phyloP scores from a whole-genome alignment of 2,113 vertebrate species.

The Petromus typicus region DNA sequence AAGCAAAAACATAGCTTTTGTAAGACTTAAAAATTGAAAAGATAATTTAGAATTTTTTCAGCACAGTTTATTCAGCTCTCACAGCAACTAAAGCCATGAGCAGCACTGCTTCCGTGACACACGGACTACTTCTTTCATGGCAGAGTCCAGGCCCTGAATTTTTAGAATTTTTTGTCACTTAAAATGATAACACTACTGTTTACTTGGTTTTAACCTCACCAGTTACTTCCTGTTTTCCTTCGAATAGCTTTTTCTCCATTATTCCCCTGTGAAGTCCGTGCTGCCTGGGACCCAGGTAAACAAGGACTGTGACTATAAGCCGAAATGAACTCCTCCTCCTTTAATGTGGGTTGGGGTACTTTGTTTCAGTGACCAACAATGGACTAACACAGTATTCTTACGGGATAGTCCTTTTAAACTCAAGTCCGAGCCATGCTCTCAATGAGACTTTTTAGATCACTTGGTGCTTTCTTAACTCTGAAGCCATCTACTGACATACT shows the following conservation, averaged over 20 bases:
- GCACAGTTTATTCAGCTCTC: background rate
- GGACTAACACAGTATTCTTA: background rate
- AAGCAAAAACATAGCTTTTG: background rate
- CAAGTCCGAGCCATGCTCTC: background rate
- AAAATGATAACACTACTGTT: background rate
- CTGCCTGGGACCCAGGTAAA: background rate
- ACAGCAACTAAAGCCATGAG: background rate
- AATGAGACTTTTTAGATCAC: background rate
- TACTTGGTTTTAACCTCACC: background rate
- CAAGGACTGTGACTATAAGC: background rate
- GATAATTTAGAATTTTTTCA: background rate
- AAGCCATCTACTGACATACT: background rate
- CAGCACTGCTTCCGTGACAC: background rate
- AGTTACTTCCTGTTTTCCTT: background rate
- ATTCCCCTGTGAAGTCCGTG: background rate
- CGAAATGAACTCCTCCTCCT: background rate
- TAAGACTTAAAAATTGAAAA: background rate
- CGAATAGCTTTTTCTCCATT: background rate
- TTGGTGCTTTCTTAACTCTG: background rate
- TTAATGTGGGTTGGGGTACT: background rate
- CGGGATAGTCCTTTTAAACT: background rate
- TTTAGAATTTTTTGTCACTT: background rate
- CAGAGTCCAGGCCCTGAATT: background rate
- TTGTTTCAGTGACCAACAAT: background rate
- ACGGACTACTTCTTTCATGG: background rate